Evolutionary conservation across 2,113 vertebrate species (phyloP), one percentile per base, ranked within the genome.

Genomic region (Anolis carolinensis): DNA sequence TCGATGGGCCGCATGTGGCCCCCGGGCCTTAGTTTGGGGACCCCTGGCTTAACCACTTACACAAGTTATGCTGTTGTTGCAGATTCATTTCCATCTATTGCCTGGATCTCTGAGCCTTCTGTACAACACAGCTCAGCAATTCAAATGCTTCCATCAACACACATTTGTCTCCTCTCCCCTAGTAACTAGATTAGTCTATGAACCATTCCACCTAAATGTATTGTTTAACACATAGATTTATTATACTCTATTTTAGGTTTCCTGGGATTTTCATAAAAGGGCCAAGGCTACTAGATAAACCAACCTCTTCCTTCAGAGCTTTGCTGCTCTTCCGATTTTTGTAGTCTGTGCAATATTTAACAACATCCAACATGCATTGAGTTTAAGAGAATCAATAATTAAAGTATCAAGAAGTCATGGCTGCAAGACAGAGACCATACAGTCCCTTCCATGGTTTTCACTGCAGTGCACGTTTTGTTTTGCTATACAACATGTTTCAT

Each of bases 301-400:
- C 59, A 85, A 27, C 55, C 75, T 32, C 65, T 85, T 65, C 70
- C 44, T 85, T 78, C 63, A 85, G 79, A 23, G 0, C 55, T 88
- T 88, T 90, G 89, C 79, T 30, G 18, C 30, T 65, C 48, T 86
- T 50, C 88, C 85, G 73, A 39, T 48, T 87, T 86, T 20, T 73
- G 76, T 70, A 74, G n/a, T 67, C 39, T 74, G 67, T 91, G 72
- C 93, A 94, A 92, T 92, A 92, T 88, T 90, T 91, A 91, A 86
- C 82, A 71, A 59, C 76, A 44, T 8, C 21, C 77, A 63, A 44
- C 59, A 32, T 67, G 21, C 82, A 87, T 88, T 16, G n/a, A 65
- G 77, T 81, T 89, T 89, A 90, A 79, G 1, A 7, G 79, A 84
- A 92, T 84, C 79, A 89, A 84, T 89, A 89, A 90, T 90, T 92